Percentiles rank a stretch among this genome's conserved stretches.
Evolutionary conservation across 37 sponge, comb jelly and placozoan species (phyloP).

Genomic region (Beroe ovata): DNA sequence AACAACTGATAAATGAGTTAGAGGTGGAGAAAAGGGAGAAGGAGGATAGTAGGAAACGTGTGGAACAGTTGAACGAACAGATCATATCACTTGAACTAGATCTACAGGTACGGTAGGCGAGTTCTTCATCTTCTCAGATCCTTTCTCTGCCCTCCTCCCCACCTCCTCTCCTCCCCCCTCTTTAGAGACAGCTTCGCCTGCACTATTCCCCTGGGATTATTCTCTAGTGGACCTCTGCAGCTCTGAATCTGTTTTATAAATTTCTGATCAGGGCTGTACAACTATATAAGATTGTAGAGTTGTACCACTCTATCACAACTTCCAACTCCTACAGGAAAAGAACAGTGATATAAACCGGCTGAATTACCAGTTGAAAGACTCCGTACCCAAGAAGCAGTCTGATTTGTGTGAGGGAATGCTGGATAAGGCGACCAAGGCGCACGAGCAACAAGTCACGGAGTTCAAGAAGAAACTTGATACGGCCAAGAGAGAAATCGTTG

Average conservation of each 20-base stretch:
- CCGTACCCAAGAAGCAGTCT: slow-evolving; percentile 30
- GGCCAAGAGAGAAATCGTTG: slow-evolving; percentile 6
- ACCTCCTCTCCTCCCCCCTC: no score
- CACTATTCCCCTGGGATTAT: no score
- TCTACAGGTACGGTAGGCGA: slow-evolving; percentile 57
- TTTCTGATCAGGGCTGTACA: no score
- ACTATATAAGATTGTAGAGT: no score
- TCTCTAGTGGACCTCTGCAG: no score
- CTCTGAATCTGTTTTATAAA: no score
- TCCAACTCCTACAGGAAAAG: slow-evolving; percentile 20
- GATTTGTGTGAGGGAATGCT: slow-evolving; percentile 27
- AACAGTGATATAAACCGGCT: slow-evolving; percentile 43
- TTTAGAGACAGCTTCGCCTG: no score
- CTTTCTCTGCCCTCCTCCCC: no score
- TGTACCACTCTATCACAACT: no score
- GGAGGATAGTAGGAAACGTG: background rate
- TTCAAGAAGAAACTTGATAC: slow-evolving; percentile 41
- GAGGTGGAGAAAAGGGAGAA: slow-evolving; percentile 8
- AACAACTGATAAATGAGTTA: background rate
- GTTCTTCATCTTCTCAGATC: no score
- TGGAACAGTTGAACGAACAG: slow-evolving; percentile 11
- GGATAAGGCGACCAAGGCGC: background rate
- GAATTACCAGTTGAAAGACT: slow-evolving; percentile 58
- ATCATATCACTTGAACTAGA: background rate
- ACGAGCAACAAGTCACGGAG: slow-evolving; percentile 18